These are phyloP conservation scores for Silurus aristotelis DNA, from an alignment of 2,797 vertebrate species.

Conservation along the genomic window DNA sequence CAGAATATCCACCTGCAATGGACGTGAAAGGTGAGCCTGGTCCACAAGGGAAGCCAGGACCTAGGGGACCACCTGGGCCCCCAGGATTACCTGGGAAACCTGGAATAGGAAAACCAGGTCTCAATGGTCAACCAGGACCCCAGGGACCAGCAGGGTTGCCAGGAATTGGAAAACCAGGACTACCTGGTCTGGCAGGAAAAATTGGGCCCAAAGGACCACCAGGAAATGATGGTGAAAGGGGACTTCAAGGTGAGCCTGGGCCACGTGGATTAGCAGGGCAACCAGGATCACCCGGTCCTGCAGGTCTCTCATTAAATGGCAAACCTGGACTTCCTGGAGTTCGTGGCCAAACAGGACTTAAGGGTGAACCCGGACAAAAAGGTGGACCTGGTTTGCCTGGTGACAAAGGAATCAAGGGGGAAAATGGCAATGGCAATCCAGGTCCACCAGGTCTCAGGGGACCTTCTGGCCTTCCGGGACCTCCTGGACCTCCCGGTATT, in stretches of 20 bases:
- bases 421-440: slow-evolving; percentile 90
- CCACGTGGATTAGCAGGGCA: slow-evolving; percentile 85
- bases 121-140: slow-evolving; percentile 88
- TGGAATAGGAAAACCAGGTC: slow-evolving; percentile 90
- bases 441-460: slow-evolving; percentile 81
- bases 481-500: slow-evolving; percentile 77
- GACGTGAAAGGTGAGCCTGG: slow-evolving; percentile 95
- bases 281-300: slow-evolving; percentile 90
- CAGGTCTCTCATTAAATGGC: slow-evolving; percentile 90
- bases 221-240: slow-evolving; percentile 85
- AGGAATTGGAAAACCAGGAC: slow-evolving; percentile 91
- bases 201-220: slow-evolving; percentile 86
- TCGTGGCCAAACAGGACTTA: slow-evolving; percentile 82
- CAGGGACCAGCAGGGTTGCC: slow-evolving; percentile 90
- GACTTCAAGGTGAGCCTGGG: slow-evolving; percentile 89
- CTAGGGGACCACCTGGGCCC: slow-evolving; percentile 86
- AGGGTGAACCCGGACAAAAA: slow-evolving; percentile 88
- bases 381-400: slow-evolving; percentile 83
- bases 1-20: slow-evolving; percentile 90
- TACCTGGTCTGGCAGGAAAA: slow-evolving; percentile 91
- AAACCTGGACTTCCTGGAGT: slow-evolving; percentile 90
- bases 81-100: slow-evolving; percentile 91
- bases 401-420: slow-evolving; percentile 87
- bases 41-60: slow-evolving; percentile 91
- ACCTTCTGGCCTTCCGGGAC: slow-evolving; percentile 78